A percentile compares a stretch with the other conserved stretches of the same genome.
Conservation (phyloP, 2,113 vertebrate genomes). For the Callipepla californica region DNA sequence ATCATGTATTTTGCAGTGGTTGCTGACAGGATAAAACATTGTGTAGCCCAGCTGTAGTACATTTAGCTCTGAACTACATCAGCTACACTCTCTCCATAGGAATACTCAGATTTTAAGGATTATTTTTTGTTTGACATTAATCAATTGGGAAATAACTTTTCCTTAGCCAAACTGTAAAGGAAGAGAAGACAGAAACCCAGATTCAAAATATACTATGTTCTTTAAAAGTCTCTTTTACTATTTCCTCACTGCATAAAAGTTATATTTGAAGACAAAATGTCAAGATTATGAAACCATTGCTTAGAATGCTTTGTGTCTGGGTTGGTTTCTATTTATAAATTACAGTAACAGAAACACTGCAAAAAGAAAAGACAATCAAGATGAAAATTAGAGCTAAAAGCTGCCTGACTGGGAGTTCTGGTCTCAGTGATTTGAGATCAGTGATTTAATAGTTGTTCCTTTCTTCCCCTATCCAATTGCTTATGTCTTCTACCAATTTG, state of each 20-base stretch:
- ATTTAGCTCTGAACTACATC: background rate
- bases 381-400: background rate
- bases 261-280: background rate
- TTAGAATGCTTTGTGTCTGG: background rate
- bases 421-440: background rate
- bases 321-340: background rate
- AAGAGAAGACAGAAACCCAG: background rate
- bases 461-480: background rate
- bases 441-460: background rate
- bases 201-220: background rate
- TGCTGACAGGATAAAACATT: background rate
- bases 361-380: background rate
- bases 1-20: rapidly evolving
- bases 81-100: background rate
- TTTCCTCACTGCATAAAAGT: background rate
- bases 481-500: background rate
- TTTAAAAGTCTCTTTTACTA: background rate
- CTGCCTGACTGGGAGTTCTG: background rate
- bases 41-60: background rate
- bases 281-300: background rate
- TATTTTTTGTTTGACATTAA: background rate
- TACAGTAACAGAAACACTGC: background rate
- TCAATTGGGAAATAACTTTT: background rate
- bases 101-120: background rate
- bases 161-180: background rate